Conservation (phyloP, 2,888 invertebrate genomes). For the Tachina fera region DNA sequence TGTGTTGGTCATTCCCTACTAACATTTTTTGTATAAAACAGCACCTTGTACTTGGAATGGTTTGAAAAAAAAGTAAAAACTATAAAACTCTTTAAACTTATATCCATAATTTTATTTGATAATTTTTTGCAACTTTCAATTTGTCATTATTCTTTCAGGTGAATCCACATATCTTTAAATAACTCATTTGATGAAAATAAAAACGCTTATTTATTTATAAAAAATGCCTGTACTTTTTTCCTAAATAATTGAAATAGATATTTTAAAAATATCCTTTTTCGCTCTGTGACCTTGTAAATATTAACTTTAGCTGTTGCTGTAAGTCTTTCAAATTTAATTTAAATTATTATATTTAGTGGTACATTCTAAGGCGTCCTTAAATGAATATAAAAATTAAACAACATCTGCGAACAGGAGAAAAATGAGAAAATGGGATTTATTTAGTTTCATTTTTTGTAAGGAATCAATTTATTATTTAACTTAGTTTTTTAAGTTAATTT, state of each 20-base stretch:
- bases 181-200: conserved; percentile 30
- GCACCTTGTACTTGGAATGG: conserved; percentile 14
- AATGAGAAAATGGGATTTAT: background rate
- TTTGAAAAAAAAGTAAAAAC: background rate
- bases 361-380: conserved; percentile 30
- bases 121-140: conserved; percentile 60
- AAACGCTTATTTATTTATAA: conserved; percentile 10
- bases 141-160: conserved; percentile 77
- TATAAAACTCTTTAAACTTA: conserved; percentile 5
- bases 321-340: conserved; percentile 48
- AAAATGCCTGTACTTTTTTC: conserved; percentile 37
- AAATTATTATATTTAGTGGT: conserved; percentile 34
- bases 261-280: conserved; percentile 32
- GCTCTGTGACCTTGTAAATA: conserved; percentile 65
- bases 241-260: conserved; percentile 19
- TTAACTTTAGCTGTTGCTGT: conserved; percentile 52
- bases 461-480: conserved; percentile 35
- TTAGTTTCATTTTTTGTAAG: conserved; percentile 16
- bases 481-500: conserved; percentile 31
- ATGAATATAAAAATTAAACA: conserved; percentile 9
- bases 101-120: conserved; percentile 27
- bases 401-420: conserved; percentile 19
- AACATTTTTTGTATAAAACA: conserved; percentile 16
- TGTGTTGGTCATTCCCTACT: conserved; percentile 20
- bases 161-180: conserved; percentile 81